Base-by-base conservation (phyloP, 2,113 vertebrate species). In the Clupea harengus region DNA sequence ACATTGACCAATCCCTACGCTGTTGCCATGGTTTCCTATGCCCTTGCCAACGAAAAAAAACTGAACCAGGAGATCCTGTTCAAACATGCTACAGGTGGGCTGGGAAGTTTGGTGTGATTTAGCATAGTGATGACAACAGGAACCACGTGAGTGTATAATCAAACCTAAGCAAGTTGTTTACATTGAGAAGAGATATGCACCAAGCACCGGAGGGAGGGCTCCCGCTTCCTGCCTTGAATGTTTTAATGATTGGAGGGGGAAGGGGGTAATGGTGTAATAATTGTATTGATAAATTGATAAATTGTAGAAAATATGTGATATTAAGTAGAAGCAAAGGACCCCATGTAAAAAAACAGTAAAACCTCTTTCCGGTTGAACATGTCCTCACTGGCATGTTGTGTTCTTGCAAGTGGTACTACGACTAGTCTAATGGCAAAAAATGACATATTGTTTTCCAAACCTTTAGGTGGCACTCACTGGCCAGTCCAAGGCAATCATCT, bases 1-100 rank as follows among this genome's bases (percentile, higher is more conserved):
- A 88, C 6, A 0, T 45, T 98, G 5, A 5, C 7, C 28, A 93
- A 96, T 46, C 93, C 97, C 0, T 98, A 98, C 84, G 93, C 96
- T 0, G 93, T 96, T 39, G 94, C 96, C 67, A 91, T 98, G n/a
- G 45, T 94, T 0, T 95, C 95, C 45, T 97, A 97, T 0, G 97
- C 97, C 5, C 87, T 98, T 86, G 94, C 95, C 85, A 88, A 94
- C 75, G 0, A 92, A 0, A 88, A 83, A 1, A 49, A 94, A 85
- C 45, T 93, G 86, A 84, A 92, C 89, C 28, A n/a, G 46, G 84
- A 90, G 0, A 82, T 84, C 18, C 87, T 95, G 45, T 91, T 90
- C 85, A 93, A 92, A 60, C 28, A 75, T 10, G 39, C 67, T 17
- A 3, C 67, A 75, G 67, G 67, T 75, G 28, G 28, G 72, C 32